Conservation (phyloP, 92 coral and sea anemone genomes). For the Phenganax subtilis region DNA sequence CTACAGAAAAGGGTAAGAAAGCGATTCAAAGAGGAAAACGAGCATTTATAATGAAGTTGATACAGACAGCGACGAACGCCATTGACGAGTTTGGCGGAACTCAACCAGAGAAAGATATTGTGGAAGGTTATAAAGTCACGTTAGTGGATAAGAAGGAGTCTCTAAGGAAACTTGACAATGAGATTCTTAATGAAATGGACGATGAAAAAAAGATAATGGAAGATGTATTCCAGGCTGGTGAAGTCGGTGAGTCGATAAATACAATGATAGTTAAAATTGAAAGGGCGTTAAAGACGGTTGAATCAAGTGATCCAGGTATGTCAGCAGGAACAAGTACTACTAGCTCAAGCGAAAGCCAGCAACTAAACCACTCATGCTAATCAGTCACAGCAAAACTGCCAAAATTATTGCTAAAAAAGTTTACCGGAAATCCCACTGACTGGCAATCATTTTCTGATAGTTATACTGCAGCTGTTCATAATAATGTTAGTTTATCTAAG, state of each 20-base stretch:
- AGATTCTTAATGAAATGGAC: constrained; percentile 2
- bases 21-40: constrained; percentile 34
- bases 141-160: constrained; percentile 8
- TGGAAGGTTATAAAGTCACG: constrained; percentile 22
- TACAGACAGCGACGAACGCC: not conserved
- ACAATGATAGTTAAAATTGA: constrained; percentile 5
- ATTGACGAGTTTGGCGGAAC: constrained; percentile 12
- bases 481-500: no score
- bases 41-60: constrained; percentile 12
- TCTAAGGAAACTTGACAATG: constrained; percentile 8
- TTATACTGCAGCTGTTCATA: constrained; percentile 46
- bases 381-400: constrained; percentile 44
- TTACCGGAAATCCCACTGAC: constrained; percentile 40
- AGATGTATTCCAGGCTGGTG: constrained; percentile 6
- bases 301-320: not conserved
- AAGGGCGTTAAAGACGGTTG: not conserved
- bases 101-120: constrained; percentile 9
- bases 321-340: not conserved
- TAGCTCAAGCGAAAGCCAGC: not conserved
- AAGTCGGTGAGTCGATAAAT: constrained; percentile 25
- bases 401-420: constrained; percentile 44
- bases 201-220: constrained; percentile 19
- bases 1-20: constrained; percentile 13
- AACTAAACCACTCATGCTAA: not conserved
- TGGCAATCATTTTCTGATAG: constrained; percentile 51